Evolutionary conservation across 2,888 invertebrate species (phyloP), one percentile per base, ranked within the genome.

Genomic region (Itoplectis maculator): DNA sequence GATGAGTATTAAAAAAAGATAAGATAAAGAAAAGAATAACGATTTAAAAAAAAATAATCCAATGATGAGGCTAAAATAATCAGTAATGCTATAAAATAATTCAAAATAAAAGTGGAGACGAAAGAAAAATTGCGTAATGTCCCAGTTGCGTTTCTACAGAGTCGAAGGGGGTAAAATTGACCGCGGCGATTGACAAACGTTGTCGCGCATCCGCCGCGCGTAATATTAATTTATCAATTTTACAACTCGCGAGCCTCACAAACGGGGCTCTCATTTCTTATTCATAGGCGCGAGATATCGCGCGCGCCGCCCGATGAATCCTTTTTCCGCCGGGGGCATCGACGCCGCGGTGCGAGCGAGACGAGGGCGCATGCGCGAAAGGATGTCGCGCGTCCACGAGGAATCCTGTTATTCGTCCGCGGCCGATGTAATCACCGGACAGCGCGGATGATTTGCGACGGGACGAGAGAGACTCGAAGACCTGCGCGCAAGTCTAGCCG

Each of bases 221-320:
- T 49, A 1, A 49, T 66, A 66, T 49, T 66, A 35, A 66, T 66
- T 47, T 47, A 49, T 13, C 29, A 66, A 66, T 35, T 66, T 66
- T 29, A 35, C 29, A 47, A 45, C 29, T 8, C 29, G 5, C 7
- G 66, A 9, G 15, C 47, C 40, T 40, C 2, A 37, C 11, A 37
- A 20, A 7, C 11, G 40, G 18, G 18, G 11, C 40, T 37, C 61
- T 37, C 40, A 40, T 63, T 63, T 9, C 15, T 18, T 63, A 63
- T 63, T 40, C 61, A 63, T 63, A 40, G 20, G 40, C 18, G 61
- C 2, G 29, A 29, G 29, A 63, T 63, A 63, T 63, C 61, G 61
- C 40, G 61, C n/a, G n/a, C n/a, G n/a, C n/a, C n/a, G n/a, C 40
- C 11, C 61, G 18, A 40, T 5, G 42, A 13, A 63, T 63, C 61